A percentile compares a stretch with the other conserved stretches of the same genome.
Conservation (phyloP, 92 coral and sea anemone genomes). For the Palythoa heliodiscus region DNA sequence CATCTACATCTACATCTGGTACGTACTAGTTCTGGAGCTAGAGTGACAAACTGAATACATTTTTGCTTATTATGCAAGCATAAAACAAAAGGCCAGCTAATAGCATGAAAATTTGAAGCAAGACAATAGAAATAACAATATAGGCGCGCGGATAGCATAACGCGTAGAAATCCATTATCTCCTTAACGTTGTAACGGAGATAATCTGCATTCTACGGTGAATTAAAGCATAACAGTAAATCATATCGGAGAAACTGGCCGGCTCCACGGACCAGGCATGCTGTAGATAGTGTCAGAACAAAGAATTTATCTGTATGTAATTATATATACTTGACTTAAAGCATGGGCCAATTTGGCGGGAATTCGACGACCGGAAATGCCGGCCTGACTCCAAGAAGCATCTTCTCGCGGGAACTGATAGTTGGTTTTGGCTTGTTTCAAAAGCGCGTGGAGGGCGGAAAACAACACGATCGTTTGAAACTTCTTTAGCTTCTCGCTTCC, state of each 20-base stretch:
- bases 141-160: background rate
- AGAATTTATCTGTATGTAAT: background rate
- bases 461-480: no score
- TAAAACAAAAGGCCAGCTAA: background rate
- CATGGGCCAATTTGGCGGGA: no score
- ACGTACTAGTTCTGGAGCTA: no score
- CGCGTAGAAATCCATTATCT: conserved; percentile 13
- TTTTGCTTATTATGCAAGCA: background rate
- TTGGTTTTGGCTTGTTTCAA: no score
- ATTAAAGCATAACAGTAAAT: no score
- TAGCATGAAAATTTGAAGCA: background rate
- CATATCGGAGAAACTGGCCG: background rate
- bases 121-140: background rate
- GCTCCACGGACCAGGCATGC: background rate
- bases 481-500: no score
- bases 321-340: no score
- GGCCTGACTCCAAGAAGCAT: no score
- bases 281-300: background rate
- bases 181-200: conserved; percentile 11
- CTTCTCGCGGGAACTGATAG: no score
- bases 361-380: no score
- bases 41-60: background rate
- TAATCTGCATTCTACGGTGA: background rate
- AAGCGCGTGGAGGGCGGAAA: no score
- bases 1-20: no score